phyloP scores from a whole-genome alignment of 2,113 vertebrate genomes.

The Phaethon lepturus region DNA sequence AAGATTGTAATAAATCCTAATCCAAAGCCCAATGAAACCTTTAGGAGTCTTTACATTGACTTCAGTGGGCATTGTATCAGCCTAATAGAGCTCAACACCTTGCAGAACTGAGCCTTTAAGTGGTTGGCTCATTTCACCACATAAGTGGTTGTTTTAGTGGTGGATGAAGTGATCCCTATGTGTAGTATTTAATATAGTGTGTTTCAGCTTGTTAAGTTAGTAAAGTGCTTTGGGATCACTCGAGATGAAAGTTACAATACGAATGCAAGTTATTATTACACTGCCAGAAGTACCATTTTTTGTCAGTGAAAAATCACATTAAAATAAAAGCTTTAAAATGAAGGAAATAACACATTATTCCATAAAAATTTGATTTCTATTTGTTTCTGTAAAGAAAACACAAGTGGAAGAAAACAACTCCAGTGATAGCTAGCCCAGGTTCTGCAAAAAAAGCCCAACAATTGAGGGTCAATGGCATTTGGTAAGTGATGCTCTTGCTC shows the following conservation, averaged over 20 bases:
- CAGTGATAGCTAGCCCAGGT: not conserved
- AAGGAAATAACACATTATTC: not conserved
- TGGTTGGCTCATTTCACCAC: conserved; percentile 51
- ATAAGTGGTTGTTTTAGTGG: conserved; percentile 45
- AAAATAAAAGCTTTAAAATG: conserved; percentile 19
- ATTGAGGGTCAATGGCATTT: not conserved
- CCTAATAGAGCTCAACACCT: conserved; percentile 60
- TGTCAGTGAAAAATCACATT: conserved; percentile 5
- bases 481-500: conserved; percentile 20
- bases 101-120: conserved; percentile 34
- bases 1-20: conserved; percentile 53
- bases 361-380: not conserved
- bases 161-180: conserved; percentile 52
- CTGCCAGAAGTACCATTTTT: not conserved
- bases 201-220: conserved; percentile 66
- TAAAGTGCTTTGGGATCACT: conserved; percentile 60
- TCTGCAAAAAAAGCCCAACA: not conserved
- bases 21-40: conserved; percentile 36
- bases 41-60: conserved; percentile 27
- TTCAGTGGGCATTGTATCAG: conserved; percentile 49
- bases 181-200: conserved; percentile 55
- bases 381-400: not conserved
- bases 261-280: not conserved
- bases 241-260: conserved; percentile 26
- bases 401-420: not conserved